Percentiles rank a stretch among this genome's conserved stretches.
These are phyloP conservation scores for Atta cephalotes DNA, from an alignment of 1,140 invertebrate genomes.

Conservation along the genomic window DNA sequence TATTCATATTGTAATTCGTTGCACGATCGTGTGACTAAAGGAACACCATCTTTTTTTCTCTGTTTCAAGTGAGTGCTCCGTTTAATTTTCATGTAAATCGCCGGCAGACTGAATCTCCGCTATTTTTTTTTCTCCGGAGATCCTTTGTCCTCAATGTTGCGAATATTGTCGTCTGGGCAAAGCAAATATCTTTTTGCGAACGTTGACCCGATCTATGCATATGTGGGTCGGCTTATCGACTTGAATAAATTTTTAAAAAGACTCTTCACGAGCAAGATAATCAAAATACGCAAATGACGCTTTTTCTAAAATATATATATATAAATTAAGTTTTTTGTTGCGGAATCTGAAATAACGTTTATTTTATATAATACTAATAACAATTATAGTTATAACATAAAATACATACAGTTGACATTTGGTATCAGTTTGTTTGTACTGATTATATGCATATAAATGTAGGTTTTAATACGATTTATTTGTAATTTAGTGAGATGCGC, in stretches of 20 bases:
- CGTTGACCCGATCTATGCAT: not conserved
- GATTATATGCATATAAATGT: no score
- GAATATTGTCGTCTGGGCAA: conserved; percentile 39
- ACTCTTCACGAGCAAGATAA: not conserved
- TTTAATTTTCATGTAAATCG: conserved; percentile 66
- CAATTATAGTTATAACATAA: not conserved
- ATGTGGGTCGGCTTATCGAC: not conserved
- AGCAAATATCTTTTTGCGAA: conserved; percentile 12
- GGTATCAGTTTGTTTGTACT: no score
- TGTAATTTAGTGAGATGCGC: not conserved
- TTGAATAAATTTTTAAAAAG: conserved; percentile 16
- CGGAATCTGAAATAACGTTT: not conserved
- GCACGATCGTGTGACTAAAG: conserved; percentile 29
- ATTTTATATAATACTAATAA: not conserved
- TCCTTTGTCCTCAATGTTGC: not conserved
- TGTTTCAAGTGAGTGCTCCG: conserved; percentile 68
- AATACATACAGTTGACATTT: not conserved
- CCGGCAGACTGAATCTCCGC: conserved; percentile 32
- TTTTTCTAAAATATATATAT: not conserved
- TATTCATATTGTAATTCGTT: conserved; percentile 63
- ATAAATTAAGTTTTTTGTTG: not conserved
- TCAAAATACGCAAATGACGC: not conserved
- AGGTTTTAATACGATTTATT: not conserved
- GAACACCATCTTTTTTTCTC: conserved; percentile 12
- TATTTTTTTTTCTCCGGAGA: conserved; percentile 6